Percentiles rank a stretch among this genome's conserved stretches.
phyloP scores from a whole-genome alignment of 2,797 vertebrate genomes.

The Choloepus didactylus region DNA sequence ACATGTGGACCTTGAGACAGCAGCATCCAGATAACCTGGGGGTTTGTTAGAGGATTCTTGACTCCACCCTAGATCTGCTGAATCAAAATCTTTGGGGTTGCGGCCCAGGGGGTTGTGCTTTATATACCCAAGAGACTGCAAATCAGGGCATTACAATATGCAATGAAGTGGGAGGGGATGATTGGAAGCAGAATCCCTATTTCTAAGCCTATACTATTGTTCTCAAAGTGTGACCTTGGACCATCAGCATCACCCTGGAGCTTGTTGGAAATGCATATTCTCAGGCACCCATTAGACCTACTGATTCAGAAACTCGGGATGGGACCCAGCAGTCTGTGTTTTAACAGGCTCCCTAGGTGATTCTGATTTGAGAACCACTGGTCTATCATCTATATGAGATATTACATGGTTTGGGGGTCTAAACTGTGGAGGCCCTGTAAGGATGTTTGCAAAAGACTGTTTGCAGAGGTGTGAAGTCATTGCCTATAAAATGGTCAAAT shows the following conservation, averaged over 20 bases:
- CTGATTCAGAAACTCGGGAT: not conserved
- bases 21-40: not conserved
- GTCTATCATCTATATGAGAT: not conserved
- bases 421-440: not conserved
- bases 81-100: not conserved
- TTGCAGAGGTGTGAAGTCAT: not conserved
- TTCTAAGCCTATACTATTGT: not conserved
- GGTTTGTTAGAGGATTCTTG: not conserved
- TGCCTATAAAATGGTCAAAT: not conserved
- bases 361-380: not conserved
- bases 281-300: not conserved
- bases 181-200: not conserved
- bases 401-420: not conserved
- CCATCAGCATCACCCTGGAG: not conserved
- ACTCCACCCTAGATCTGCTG: not conserved
- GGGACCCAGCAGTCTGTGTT: no score
- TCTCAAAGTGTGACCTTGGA: not conserved
- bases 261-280: not conserved
- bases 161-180: not conserved
- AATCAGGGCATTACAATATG: not conserved
- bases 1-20: not conserved
- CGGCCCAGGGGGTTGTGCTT: not conserved
- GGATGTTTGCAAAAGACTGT: not conserved
- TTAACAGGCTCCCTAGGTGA: not conserved
- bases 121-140: not conserved